Conservation (phyloP, 2,888 invertebrate species). For the Macrosoma leucophasiata region DNA sequence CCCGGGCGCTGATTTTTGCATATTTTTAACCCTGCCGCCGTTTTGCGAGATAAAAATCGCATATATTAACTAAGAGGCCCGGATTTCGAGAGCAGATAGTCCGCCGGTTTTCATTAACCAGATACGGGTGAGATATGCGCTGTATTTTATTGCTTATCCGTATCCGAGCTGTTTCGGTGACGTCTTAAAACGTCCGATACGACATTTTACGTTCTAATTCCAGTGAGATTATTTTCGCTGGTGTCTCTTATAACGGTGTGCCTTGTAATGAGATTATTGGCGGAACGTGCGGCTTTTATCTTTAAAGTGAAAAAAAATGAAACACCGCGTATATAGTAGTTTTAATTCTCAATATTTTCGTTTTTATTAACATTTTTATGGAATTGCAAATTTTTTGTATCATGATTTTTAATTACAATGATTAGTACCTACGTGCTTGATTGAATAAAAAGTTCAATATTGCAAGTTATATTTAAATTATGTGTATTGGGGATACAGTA, state of each 20-base stretch:
- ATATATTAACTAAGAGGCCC: constrained; percentile 57
- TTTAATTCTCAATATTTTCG: too few species aligned
- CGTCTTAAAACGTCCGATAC: constrained; percentile 27
- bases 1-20: constrained; percentile 69
- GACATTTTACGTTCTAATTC: constrained; percentile 18
- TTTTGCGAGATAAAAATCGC: constrained; percentile 61
- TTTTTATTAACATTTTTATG: too few species aligned
- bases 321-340: too few species aligned
- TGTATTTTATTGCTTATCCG: constrained; percentile 55
- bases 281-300: too few species aligned
- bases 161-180: constrained; percentile 25
- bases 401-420: too few species aligned
- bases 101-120: constrained; percentile 57
- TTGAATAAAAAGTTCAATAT: too few species aligned
- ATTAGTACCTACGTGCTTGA: too few species aligned
- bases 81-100: constrained; percentile 45
- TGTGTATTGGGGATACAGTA: too few species aligned
- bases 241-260: constrained; percentile 8
- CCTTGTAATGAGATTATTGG: neutral
- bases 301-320: too few species aligned
- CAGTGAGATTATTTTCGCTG: constrained; percentile 13
- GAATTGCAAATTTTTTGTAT: too few species aligned
- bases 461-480: too few species aligned
- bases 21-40: constrained; percentile 62
- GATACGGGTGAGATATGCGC: constrained; percentile 53